Evolutionary conservation across 2,888 invertebrate species (phyloP).

Genomic region (Julus scanicus): DNA sequence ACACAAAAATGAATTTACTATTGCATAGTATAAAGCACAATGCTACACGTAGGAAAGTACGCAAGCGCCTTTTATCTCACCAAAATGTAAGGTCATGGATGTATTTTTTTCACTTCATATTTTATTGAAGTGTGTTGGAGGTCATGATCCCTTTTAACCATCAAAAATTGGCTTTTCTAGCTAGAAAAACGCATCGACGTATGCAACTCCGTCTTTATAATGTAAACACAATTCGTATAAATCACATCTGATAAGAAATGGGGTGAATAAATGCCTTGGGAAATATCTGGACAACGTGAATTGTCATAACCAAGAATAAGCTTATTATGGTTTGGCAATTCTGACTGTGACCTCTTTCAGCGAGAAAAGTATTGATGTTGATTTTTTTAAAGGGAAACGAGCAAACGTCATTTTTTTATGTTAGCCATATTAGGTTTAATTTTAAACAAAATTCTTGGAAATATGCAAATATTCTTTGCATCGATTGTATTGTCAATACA

Average conservation of each 20-base stretch:
- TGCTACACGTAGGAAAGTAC: neutral
- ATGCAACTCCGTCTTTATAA: neutral
- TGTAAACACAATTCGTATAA: constrained; percentile 43
- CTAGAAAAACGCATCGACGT: neutral
- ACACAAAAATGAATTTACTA: too few relatives aligned
- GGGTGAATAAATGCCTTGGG: constrained; percentile 16
- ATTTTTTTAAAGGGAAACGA: constrained; percentile 26
- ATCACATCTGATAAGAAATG: constrained; percentile 30
- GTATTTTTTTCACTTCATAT: neutral
- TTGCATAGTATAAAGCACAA: too few relatives aligned
- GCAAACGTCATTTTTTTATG: neutral
- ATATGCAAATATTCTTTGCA: too few relatives aligned
- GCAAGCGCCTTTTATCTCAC: neutral
- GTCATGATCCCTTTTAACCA: constrained; percentile 23
- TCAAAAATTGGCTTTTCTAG: neutral
- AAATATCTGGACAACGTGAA: constrained; percentile 23
- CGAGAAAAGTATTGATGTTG: neutral
- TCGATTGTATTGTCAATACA: too few relatives aligned
- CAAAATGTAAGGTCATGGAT: neutral
- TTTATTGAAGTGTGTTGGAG: neutral
- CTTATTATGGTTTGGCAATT: constrained; percentile 1
- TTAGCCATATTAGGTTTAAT: neutral
- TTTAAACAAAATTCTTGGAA: neutral
- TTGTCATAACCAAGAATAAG: neutral
- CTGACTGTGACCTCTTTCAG: neutral